Base-by-base conservation (phyloP, 2,797 vertebrate species). In the Betta splendens region DNA sequence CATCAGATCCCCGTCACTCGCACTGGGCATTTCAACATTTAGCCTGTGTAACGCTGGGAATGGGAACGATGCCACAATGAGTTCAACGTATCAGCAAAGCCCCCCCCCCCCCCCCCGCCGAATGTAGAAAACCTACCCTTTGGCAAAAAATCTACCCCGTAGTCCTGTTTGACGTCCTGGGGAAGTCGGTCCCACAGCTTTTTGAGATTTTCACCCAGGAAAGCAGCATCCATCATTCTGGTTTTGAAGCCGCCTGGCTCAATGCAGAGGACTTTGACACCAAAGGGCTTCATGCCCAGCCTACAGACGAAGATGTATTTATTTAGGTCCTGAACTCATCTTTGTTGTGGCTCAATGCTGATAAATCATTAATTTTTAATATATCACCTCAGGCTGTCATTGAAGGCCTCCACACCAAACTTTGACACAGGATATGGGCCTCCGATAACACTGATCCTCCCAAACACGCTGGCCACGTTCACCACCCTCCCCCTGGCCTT, bases 191-290 rank as follows among this genome's bases (percentile, higher is more conserved):
- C 83, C 92, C 92, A 93, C 17, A 91, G 9, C 4, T 0, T 21
- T 8, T 25, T 49, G 18, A 81, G 0, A 3, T 36, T 84, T 2
- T 47, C 72, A 17, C 16, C 13, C 28, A 90, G 20, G 26, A 87
- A 31, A 0, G 15, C 39, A 0, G 9, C 0, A 39, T 90, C 81
- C 0, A 90, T 89, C 53, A 92, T 73, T 0, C 48, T 81, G 12
- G 92, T 93, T 65, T 88, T 92, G 77, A 92, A 93, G 83, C 91
- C 92, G 7, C 90, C 92, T 0, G 92, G 92, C 66, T 93, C 91
- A 15, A 93, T 90, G 79, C 89, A 92, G 23, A 91, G 79, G 42
- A 93, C 92, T 51, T 87, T 91, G 11, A 93, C 84, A 2, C 85
- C 89, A 9, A 92, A 93, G 0, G 53, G 44, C 0, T 5, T 13